Evolutionary conservation across 2,113 vertebrate genomes (phyloP).

Genomic region (Zosterops hypoxanthus): DNA sequence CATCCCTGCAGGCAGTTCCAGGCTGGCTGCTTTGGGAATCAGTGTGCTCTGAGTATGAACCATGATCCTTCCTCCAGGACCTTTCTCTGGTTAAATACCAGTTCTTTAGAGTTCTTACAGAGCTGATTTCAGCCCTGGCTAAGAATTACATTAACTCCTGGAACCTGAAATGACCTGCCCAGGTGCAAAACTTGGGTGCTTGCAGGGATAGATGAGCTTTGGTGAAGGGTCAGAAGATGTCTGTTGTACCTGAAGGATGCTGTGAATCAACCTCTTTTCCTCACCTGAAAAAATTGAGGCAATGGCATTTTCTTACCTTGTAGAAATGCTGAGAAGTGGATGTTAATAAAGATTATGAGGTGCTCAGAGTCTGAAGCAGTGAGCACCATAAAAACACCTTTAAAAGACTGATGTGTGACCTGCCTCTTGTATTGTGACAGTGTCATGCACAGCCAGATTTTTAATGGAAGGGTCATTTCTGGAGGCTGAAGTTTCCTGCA

Average conservation of each 20-base stretch:
- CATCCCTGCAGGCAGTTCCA: background rate
- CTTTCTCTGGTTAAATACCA: background rate
- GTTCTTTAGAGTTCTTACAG: background rate
- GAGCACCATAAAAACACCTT: background rate
- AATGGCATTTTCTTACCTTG: background rate
- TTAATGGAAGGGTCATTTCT: background rate
- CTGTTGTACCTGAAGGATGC: background rate
- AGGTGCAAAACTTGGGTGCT: background rate
- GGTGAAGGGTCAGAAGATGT: background rate
- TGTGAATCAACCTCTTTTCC: background rate
- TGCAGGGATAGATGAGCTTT: background rate
- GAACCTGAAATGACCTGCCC: background rate
- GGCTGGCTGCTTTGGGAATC: background rate
- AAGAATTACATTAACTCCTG: background rate
- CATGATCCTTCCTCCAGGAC: background rate
- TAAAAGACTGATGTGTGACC: background rate
- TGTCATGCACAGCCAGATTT: background rate
- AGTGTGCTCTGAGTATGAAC: accelerated
- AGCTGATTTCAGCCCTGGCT: background rate
- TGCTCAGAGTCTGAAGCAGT: background rate
- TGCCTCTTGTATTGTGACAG: background rate
- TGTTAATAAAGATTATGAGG: background rate
- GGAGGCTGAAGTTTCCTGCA: background rate
- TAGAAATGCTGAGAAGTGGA: background rate
- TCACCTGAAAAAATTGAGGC: background rate